Conservation (phyloP, 2,888 invertebrate species). For the Tromatobia lineatoria region DNA sequence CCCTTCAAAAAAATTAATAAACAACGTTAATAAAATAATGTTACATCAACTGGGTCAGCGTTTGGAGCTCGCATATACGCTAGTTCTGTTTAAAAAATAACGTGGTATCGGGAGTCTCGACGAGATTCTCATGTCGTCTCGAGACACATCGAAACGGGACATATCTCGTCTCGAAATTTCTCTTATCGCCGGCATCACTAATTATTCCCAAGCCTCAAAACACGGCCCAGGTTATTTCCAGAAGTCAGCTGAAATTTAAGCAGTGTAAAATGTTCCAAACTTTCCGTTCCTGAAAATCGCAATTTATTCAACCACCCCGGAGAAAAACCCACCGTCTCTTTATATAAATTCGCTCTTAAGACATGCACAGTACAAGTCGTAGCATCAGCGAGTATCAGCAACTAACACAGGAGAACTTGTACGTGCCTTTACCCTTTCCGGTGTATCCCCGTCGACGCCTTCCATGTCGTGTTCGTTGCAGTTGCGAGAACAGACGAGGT, state of each 20-base stretch:
- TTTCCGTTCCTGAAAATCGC: neutral
- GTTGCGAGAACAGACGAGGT: constrained; percentile 44
- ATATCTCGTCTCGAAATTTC: too few relatives aligned
- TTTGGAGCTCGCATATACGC: too few relatives aligned
- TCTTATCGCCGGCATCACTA: too few relatives aligned
- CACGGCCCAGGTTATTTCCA: neutral
- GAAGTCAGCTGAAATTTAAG: constrained; percentile 14
- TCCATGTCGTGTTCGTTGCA: constrained; percentile 3
- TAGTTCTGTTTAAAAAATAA: too few relatives aligned
- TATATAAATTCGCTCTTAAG: neutral
- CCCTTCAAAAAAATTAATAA: too few relatives aligned
- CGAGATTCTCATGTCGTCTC: too few relatives aligned
- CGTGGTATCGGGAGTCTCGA: too few relatives aligned
- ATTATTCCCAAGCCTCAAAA: neutral
- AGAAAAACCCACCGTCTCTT: constrained; percentile 24
- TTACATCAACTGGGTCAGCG: too few relatives aligned
- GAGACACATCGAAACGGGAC: too few relatives aligned
- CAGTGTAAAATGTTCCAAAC: neutral
- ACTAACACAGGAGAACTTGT: constrained; percentile 5
- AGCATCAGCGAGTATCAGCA: constrained; percentile 6
- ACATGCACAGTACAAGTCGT: neutral
- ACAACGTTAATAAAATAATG: too few relatives aligned
- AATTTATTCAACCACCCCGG: constrained; percentile 46
- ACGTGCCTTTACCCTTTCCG: constrained; percentile 30
- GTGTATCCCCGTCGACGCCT: constrained; percentile 16